Evolutionary conservation across 2,888 invertebrate genomes (phyloP), one percentile per base, ranked within the genome.

Genomic region (Eristalis pertinax): DNA sequence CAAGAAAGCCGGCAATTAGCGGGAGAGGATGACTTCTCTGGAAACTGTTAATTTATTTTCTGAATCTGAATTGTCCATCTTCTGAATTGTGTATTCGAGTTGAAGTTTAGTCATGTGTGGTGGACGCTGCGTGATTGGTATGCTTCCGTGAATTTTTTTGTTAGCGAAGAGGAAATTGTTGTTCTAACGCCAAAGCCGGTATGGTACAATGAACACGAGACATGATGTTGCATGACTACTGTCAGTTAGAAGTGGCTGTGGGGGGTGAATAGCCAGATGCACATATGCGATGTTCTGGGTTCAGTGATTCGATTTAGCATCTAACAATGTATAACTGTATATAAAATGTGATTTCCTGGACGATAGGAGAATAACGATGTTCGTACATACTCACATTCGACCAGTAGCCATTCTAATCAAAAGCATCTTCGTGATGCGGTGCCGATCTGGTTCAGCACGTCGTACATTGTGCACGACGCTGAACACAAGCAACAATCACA

Each of bases 91-190:
- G 15, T 43, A 29, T 26, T 19, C 41, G 26, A 41, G 29, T 43
- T 62, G 32, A 19, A 63, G 63, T 7, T 73, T 29, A 32, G 13
- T 73, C 73, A 73, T 73, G 72, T 62, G 62, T 62, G 41, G 41
- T 62, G 50, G 19, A 50, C 50, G 8, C 50, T 50, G 19, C 19
- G 50, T 43, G 43, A 19, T 43, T 43, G 50, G 19, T 19, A 50
- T 19, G 19, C 50, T 50, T 50, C 50, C 19, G 50, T 50, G 50
- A 50, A 50, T 19, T 19, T 50, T n/a, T 19, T 1, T n/a, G n/a
- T n/a, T 4, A 19, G 19, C 50, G 19, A 19, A 50, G 19, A 50
- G 50, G 19, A 50, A 50, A 50, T 50, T 4, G 50, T 50, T 50
- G 50, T 50, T 50, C 50, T 50, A 50, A 50, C 50, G 19, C 50